Conservation (phyloP, 35 echinoderm and acorn worm species). For the Ptychodera flava region DNA sequence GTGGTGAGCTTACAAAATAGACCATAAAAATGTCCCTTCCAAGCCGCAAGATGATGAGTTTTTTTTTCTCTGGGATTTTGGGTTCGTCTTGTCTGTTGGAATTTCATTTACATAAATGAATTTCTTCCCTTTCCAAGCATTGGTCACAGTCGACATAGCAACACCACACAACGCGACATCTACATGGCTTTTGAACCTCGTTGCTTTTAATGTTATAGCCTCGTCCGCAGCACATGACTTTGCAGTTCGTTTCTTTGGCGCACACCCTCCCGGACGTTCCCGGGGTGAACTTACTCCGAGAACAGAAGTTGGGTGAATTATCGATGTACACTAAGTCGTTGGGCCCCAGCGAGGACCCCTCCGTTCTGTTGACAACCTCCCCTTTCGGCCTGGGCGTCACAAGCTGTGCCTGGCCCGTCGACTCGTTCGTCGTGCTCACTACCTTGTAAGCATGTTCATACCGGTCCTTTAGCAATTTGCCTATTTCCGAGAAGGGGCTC, state of each 20-base stretch:
- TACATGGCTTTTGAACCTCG: slow-evolving; percentile 42
- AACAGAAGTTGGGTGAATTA: slow-evolving; percentile 81
- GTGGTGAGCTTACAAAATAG: too few species aligned
- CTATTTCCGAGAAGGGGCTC: slow-evolving; percentile 37
- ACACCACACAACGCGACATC: slow-evolving; percentile 76
- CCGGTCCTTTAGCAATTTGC: slow-evolving; percentile 37
- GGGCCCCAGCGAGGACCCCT: background rate
- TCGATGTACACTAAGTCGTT: slow-evolving; percentile 55
- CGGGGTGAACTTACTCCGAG: slow-evolving; percentile 34
- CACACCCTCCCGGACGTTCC: slow-evolving; percentile 75
- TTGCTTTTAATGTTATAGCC: slow-evolving; percentile 80
- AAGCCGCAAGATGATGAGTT: too few species aligned
- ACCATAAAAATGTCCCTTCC: too few species aligned
- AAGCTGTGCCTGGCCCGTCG: background rate
- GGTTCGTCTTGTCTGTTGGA: too few species aligned
- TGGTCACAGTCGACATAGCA: slow-evolving; percentile 77
- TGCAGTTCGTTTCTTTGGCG: slow-evolving; percentile 60
- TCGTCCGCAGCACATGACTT: slow-evolving; percentile 86
- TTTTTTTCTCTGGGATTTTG: too few species aligned
- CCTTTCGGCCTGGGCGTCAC: background rate
- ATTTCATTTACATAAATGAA: slow-evolving; percentile 14
- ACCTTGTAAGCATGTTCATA: slow-evolving; percentile 37
- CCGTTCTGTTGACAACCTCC: background rate
- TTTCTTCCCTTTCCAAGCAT: slow-evolving; percentile 25
- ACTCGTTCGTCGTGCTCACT: background rate